These are phyloP conservation scores for Dinomys branickii DNA, from an alignment of 2,113 vertebrate species.

Conservation along the genomic window DNA sequence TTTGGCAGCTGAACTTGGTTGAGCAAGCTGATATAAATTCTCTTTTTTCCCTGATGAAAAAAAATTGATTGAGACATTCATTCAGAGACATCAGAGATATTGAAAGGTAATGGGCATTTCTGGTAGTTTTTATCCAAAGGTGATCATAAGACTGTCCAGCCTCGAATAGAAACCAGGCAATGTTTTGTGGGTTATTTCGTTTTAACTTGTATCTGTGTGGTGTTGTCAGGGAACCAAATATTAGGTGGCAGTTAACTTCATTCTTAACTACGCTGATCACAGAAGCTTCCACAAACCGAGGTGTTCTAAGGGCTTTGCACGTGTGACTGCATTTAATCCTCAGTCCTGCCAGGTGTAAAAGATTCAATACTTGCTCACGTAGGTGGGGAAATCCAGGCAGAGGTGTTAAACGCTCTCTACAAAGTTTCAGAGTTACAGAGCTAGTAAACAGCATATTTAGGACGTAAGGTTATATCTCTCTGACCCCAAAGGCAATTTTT, in stretches of 20 bases:
- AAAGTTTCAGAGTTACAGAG: no score
- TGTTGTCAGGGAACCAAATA: neutral
- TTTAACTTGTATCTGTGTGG: neutral
- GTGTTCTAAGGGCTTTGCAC: accelerated
- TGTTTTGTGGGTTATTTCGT: neutral
- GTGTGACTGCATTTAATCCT: neutral
- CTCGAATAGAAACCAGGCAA: neutral
- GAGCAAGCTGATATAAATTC: neutral
- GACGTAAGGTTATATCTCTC: no score
- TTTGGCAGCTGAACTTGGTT: neutral
- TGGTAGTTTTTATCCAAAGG: neutral
- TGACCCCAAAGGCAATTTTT: neutral
- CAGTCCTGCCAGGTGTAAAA: neutral
- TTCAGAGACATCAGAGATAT: neutral
- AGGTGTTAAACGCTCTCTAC: neutral
- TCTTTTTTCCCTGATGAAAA: neutral
- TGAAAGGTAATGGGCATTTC: neutral
- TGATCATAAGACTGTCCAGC: neutral
- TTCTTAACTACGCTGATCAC: neutral
- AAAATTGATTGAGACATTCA: neutral
- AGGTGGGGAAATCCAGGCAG: neutral
- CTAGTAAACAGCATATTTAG: neutral
- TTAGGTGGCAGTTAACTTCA: neutral
- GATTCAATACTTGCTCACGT: neutral
- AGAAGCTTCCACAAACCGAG: neutral